These are phyloP conservation scores for Habropoda laboriosa DNA, from an alignment of 1,140 invertebrate genomes.

Conservation along the genomic window DNA sequence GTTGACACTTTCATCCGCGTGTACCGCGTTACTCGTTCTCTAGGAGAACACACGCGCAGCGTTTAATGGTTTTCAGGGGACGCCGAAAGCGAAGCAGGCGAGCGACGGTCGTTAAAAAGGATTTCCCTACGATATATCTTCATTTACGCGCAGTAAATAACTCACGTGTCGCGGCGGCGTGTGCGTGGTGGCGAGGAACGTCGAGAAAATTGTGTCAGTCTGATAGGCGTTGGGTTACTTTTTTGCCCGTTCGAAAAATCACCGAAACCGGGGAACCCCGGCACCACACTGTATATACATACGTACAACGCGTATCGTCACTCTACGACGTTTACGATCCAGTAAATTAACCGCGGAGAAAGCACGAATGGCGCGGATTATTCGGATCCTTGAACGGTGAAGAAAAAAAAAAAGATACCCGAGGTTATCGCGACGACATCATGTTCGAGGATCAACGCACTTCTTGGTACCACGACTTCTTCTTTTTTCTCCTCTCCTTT, in stretches of 20 bases:
- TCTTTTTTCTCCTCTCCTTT: not conserved
- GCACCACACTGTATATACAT: not conserved
- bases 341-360: constrained; percentile 43
- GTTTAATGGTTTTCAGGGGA: constrained; percentile 44
- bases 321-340: constrained; percentile 47
- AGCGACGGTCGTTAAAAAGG: constrained; percentile 61
- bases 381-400: constrained; percentile 24
- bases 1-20: constrained; percentile 3
- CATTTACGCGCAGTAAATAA: constrained; percentile 71
- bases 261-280: constrained; percentile 10
- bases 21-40: constrained; percentile 28
- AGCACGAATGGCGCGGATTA: constrained; percentile 22
- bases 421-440: constrained; percentile 47
- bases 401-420: constrained; percentile 7
- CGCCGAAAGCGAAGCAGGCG: not conserved
- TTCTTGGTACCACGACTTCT: not conserved
- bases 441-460: constrained; percentile 10
- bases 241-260: constrained; percentile 46
- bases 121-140: constrained; percentile 72
- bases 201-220: constrained; percentile 59
- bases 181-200: constrained; percentile 5
- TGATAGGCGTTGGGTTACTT: constrained; percentile 48
- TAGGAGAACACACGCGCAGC: not conserved
- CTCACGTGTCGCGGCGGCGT: constrained; percentile 44
- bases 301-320: not conserved